Evolutionary conservation across 1,140 invertebrate genomes (phyloP).

Genomic region (Brachionus sp.): DNA sequence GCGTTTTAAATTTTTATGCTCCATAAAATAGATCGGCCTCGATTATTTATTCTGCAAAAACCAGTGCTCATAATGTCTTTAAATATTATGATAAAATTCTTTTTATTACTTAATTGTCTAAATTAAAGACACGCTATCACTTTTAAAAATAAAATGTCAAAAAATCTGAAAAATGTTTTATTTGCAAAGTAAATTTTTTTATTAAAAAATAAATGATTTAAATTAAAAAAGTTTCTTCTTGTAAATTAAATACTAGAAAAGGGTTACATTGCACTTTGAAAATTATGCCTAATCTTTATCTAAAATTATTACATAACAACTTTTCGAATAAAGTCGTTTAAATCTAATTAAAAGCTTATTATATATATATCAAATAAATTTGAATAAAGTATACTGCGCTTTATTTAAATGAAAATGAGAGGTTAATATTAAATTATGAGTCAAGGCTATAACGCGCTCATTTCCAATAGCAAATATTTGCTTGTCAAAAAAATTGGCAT

Average conservation of each 20-base stretch:
- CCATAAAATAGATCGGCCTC: neutral
- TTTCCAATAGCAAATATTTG: neutral
- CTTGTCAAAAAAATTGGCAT: neutral
- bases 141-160: too few species aligned
- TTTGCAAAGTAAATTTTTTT: too few species aligned
- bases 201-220: too few species aligned
- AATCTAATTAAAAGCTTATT: slow-evolving; percentile 5
- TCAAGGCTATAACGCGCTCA: neutral
- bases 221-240: neutral
- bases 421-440: neutral
- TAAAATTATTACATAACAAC: neutral
- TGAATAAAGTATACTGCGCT: neutral
- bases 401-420: neutral
- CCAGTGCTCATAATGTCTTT: neutral
- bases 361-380: neutral
- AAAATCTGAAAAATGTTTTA: neutral
- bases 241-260: neutral
- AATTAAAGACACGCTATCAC: too few species aligned
- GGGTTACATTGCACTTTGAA: neutral
- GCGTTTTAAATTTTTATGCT: neutral
- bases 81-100: neutral
- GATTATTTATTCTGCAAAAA: neutral
- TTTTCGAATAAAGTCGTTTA: neutral
- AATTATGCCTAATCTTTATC: neutral
- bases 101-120: neutral